Evolutionary conservation across 2,888 invertebrate species (phyloP).

Genomic region (Papilio demoleus): DNA sequence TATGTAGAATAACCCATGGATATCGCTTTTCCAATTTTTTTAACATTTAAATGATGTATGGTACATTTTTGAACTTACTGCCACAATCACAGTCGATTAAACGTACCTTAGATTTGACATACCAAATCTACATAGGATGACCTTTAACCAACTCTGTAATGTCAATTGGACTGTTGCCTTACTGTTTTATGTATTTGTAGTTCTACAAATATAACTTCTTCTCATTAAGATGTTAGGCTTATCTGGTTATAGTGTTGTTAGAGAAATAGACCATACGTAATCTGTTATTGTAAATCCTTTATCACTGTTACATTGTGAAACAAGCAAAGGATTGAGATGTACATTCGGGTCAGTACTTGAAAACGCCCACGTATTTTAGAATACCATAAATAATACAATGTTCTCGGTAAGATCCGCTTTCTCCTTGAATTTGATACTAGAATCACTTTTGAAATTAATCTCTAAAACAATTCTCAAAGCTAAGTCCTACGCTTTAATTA

Average conservation of each 20-base stretch:
- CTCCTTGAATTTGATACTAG: conserved; percentile 29
- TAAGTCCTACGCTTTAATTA: conserved; percentile 10
- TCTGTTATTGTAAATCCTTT: not conserved
- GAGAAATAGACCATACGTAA: not conserved
- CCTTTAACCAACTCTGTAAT: too few relatives aligned
- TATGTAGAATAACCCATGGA: not conserved
- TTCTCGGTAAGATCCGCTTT: conserved; percentile 30
- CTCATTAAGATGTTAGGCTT: not conserved
- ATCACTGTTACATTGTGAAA: conserved; percentile 10
- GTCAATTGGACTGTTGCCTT: too few relatives aligned
- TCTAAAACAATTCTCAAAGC: conserved; percentile 11
- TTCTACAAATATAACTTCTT: not conserved
- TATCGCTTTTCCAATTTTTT: not conserved
- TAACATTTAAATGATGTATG: too few relatives aligned
- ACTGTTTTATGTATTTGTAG: too few relatives aligned
- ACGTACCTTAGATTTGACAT: too few relatives aligned
- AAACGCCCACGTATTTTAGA: conserved; percentile 21
- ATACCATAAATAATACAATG: conserved; percentile 36
- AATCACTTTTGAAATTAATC: conserved; percentile 27
- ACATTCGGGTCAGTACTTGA: conserved; percentile 22
- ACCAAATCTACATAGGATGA: too few relatives aligned
- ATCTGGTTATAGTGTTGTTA: too few relatives aligned
- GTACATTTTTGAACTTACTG: too few relatives aligned
- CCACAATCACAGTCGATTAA: too few relatives aligned
- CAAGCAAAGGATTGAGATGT: conserved; percentile 28